Conservation (phyloP, 2,888 invertebrate genomes). For the Cerastis rubricosa region DNA sequence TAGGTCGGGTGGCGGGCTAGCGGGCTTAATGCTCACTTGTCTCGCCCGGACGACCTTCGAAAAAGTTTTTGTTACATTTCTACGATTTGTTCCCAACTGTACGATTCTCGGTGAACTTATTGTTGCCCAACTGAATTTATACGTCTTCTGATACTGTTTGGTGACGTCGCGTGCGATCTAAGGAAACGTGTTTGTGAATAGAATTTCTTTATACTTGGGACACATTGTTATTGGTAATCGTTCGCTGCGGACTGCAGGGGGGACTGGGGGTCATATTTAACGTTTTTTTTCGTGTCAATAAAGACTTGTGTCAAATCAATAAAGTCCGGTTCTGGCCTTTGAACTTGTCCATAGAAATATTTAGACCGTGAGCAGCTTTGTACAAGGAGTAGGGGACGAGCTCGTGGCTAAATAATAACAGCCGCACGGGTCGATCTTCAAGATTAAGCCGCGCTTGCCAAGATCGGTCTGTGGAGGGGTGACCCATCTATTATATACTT, state of each 20-base stretch:
- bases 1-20: conserved; percentile 61
- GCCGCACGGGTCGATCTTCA: neutral
- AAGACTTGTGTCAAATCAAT: neutral
- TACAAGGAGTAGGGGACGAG: neutral
- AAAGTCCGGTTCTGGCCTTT: neutral
- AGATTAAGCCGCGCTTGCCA: neutral
- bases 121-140: conserved; percentile 5
- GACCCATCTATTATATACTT: neutral
- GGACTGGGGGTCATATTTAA: neutral
- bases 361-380: neutral
- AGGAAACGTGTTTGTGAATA: neutral
- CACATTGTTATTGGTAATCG: neutral
- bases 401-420: neutral
- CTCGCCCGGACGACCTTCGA: conserved; percentile 75
- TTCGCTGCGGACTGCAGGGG: neutral
- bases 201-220: neutral
- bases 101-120: conserved; percentile 23
- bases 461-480: neutral
- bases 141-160: neutral
- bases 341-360: neutral
- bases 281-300: neutral
- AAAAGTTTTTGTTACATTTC: conserved; percentile 75
- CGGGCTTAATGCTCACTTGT: conserved; percentile 70
- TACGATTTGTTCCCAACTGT: conserved; percentile 55
- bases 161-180: neutral